Evolutionary conservation across 2,888 invertebrate species (phyloP), one percentile per base, ranked within the genome.

Genomic region (Hecatera dysodea): DNA sequence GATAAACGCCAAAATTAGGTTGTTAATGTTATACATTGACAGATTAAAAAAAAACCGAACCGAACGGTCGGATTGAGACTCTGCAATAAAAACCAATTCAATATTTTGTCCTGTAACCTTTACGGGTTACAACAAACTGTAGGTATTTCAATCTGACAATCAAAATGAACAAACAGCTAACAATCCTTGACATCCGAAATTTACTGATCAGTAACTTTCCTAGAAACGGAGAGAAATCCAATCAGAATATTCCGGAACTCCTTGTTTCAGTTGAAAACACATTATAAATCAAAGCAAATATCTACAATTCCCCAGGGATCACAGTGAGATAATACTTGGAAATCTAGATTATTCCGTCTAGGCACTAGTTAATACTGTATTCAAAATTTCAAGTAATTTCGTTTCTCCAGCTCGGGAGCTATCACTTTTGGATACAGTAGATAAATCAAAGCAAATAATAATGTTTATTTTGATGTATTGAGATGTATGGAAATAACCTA

Each of bases 281-380:
- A 15, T 56, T 56, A 75, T 67, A 72, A 65, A 46, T 72, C 33
- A 65, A 65, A 48, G 48, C 55, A 74, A 74, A 48, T 48, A 19
- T 19, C 19, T 44, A 66, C 27, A 53, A 74, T 74, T 48, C 46
- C 75, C 72, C 33, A 42, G 27, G 55, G 66, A 66, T 19, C 48
- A 66, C 33, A 75, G 15, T 56, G 2, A 27, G 56, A 74, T 42
- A 72, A 72, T 71, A 48, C 42, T 66, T 66, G 19, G 48, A 22
- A 36, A 66, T 72, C 27, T 42, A 42, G 42, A 56, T 36, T 65
- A 66, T 50, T 56, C 33, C 22, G 19, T 22, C 15, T 19, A 15
- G 46, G 3, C 1, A n/a, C 22, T 19, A 27, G 24, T 17, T 36
- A 36, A 19, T 53, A 36, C 36, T 12, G 66, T 65, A 15, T 24